Conservation (phyloP, 2,797 vertebrate species). For the Mionectes olivaceus region DNA sequence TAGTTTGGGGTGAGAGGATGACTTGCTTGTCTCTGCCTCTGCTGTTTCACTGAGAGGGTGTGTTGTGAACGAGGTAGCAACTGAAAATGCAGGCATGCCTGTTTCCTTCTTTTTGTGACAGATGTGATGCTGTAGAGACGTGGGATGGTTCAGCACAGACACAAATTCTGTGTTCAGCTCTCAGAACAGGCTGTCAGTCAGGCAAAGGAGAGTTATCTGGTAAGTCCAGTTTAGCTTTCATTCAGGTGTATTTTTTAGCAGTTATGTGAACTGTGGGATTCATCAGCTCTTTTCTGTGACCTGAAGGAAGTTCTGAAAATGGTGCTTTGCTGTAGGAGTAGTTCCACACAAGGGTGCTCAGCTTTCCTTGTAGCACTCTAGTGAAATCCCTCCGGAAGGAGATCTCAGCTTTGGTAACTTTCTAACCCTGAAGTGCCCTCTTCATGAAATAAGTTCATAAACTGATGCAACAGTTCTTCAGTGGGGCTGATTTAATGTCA, state of each 20-base stretch:
- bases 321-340: background rate
- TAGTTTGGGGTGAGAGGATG: background rate
- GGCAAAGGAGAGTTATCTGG: background rate
- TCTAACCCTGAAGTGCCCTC: fast-evolving
- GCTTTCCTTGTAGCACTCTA: background rate
- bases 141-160: background rate
- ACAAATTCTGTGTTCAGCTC: background rate
- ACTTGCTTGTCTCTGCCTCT: background rate
- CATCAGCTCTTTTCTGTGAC: background rate
- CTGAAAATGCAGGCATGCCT: background rate
- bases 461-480: background rate
- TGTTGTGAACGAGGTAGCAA: background rate
- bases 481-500: background rate
- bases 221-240: background rate
- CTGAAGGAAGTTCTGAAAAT: background rate
- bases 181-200: background rate
- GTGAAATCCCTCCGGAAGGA: background rate
- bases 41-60: background rate
- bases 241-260: background rate
- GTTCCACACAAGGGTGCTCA: background rate
- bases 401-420: background rate
- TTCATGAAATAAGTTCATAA: background rate
- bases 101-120: background rate
- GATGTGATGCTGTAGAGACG: background rate
- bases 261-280: background rate